These are phyloP conservation scores for Zelostemma sp. DNA, from an alignment of 1,140 invertebrate species.

Conservation along the genomic window DNA sequence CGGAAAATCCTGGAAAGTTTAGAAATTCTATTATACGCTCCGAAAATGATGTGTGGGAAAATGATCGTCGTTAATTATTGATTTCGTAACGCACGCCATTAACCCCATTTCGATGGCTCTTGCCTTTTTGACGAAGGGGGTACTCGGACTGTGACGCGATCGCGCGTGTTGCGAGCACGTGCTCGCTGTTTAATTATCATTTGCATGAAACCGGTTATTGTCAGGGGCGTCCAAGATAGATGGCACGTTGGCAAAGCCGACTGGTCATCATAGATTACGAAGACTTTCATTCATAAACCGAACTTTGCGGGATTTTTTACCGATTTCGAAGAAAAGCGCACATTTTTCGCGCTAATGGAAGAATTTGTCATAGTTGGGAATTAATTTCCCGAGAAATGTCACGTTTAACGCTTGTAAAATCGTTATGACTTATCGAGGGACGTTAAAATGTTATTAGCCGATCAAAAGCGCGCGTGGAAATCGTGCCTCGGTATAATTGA, in stretches of 20 bases:
- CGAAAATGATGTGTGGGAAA: no score
- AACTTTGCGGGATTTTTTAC: conserved; percentile 3
- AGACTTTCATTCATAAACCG: conserved; percentile 47
- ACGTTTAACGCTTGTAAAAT: neutral
- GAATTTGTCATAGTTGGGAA: no score
- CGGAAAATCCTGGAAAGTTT: no score
- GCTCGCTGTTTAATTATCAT: conserved; percentile 20
- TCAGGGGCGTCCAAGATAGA: conserved; percentile 17
- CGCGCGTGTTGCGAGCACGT: conserved; percentile 15
- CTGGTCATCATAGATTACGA: conserved; percentile 1
- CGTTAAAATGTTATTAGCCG: no score
- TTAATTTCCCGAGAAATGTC: no score
- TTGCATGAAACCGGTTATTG: conserved; percentile 18
- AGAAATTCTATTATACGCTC: no score
- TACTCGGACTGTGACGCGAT: neutral
- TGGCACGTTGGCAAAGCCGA: neutral
- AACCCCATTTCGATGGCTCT: conserved; percentile 16
- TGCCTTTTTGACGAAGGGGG: conserved; percentile 5
- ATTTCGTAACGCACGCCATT: conserved; percentile 28
- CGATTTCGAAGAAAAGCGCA: neutral
- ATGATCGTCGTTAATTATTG: conserved; percentile 30
- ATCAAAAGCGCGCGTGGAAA: no score
- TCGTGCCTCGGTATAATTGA: no score
- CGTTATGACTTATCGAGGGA: neutral
- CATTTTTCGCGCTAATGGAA: no score